Evolutionary conservation across 2,113 vertebrate species (phyloP).

Genomic region (Acrocephalus kingi): DNA sequence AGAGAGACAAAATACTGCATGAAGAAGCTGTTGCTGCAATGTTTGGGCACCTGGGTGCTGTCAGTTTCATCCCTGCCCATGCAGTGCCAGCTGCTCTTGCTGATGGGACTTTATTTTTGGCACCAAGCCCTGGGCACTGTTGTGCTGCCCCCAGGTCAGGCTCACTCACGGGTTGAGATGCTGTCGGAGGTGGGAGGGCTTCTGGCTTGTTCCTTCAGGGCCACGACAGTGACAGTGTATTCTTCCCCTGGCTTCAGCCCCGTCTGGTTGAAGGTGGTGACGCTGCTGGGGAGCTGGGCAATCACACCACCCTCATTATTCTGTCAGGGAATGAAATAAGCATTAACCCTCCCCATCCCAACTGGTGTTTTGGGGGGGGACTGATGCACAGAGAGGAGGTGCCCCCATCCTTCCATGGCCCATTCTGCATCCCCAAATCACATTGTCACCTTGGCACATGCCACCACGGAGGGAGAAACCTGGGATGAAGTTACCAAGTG

Average conservation of each 20-base stretch:
- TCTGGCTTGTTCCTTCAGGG: constrained; percentile 90
- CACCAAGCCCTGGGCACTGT: not conserved
- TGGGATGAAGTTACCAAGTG: accelerated
- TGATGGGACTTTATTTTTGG: not conserved
- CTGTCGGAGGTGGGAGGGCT: constrained; percentile 87
- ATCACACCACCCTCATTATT: constrained; percentile 96
- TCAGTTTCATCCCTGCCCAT: not conserved
- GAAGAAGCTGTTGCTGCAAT: not conserved
- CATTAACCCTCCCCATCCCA: not conserved
- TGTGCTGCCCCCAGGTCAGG: not conserved
- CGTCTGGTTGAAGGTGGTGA: constrained; percentile 93
- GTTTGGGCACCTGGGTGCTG: not conserved
- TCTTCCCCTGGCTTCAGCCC: constrained; percentile 94
- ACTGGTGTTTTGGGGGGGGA: not conserved
- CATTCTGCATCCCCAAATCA: not conserved
- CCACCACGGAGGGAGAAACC: not conserved
- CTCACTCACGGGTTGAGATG: constrained; percentile 86
- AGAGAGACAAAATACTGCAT: not conserved
- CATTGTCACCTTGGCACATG: accelerated
- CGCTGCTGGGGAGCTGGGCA: constrained; percentile 91
- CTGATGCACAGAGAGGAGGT: not conserved
- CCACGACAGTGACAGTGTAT: constrained; percentile 92
- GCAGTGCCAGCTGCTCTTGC: not conserved
- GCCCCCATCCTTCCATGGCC: not conserved
- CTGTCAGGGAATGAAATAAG: constrained; percentile 57